Conservation (phyloP, 2,113 vertebrate species). For the Paradoxurus hermaphroditus region DNA sequence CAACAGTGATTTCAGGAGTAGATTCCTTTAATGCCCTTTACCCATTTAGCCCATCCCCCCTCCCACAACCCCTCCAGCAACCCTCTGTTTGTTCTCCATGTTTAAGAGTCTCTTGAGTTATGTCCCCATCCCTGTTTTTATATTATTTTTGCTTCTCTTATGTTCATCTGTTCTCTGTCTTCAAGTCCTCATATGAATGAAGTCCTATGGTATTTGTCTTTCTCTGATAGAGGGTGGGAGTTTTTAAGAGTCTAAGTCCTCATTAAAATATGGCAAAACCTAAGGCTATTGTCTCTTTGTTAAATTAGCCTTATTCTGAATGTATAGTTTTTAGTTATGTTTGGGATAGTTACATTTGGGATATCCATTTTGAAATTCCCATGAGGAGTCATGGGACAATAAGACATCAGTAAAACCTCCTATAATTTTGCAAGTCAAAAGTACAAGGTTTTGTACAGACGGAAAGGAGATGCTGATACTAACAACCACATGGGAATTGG, state of each 20-base stretch:
- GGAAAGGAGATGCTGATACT: not conserved
- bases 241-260: not conserved
- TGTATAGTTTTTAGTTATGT: not conserved
- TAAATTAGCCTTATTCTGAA: not conserved
- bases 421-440: not conserved
- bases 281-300: not conserved
- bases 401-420: not conserved
- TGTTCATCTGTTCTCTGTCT: too few relatives aligned
- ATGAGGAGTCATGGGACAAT: not conserved
- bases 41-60: too few relatives aligned
- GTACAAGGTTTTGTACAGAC: not conserved
- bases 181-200: too few relatives aligned
- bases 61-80: too few relatives aligned
- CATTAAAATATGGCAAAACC: not conserved
- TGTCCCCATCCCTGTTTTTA: too few relatives aligned
- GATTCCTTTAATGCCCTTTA: too few relatives aligned
- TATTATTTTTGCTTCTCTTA: too few relatives aligned
- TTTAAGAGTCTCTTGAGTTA: too few relatives aligned
- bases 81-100: too few relatives aligned
- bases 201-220: too few relatives aligned
- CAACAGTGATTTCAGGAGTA: too few relatives aligned
- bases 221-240: accelerated
- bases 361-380: not conserved
- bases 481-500: not conserved
- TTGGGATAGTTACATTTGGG: not conserved